Evolutionary conservation across 2,888 invertebrate species (phyloP), one percentile per base, ranked within the genome.

Genomic region (Elysia crispata): DNA sequence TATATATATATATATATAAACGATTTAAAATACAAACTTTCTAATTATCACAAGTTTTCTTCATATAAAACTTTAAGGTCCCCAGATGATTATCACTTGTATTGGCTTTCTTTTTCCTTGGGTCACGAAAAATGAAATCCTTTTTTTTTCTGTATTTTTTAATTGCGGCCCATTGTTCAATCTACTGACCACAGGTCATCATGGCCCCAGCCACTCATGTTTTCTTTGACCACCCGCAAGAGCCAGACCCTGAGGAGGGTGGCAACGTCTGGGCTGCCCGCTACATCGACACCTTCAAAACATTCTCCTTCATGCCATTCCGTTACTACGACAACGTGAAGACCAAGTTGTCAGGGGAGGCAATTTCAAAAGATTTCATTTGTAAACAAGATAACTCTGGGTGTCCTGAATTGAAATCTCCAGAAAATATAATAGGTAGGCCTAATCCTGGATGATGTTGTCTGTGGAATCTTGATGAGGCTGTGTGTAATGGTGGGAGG

Each of bases 241-340:
- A 90, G 60, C 88, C 88, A 0, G 88, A 88, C 67, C 90, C 90
- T 0, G 87, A 89, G 49, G 89, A 90, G 82, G 82, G 89, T 25
- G 91, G 91, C 1, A 83, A 87, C 31, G 89, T 89, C 81, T 91
- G 91, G 91, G 91, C 91, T 0, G 86, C 91, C 0, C 83, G 90
- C 15, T 91, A 84, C 83, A 87, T 86, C 1, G 86, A 89, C 85
- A 88, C 88, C 0, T 81, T 80, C 50, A 87, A 85, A 74, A 83
- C 85, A 0, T 90, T 90, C 79, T 83, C 83, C 20, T 90, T 87
- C 77, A 85, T 87, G 79, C 89, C 90, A 0, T 86, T 85, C 30
- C 78, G 86, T 74, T 79, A 87, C 6, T 86, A 85, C 66, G 75
- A 67, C 23, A 89, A 89, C 75, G 85, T 85, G 0, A 85, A 87